Evolutionary conservation across 2,888 invertebrate species (phyloP), one percentile per base, ranked within the genome.

Genomic region (Epsilonema sp.): DNA sequence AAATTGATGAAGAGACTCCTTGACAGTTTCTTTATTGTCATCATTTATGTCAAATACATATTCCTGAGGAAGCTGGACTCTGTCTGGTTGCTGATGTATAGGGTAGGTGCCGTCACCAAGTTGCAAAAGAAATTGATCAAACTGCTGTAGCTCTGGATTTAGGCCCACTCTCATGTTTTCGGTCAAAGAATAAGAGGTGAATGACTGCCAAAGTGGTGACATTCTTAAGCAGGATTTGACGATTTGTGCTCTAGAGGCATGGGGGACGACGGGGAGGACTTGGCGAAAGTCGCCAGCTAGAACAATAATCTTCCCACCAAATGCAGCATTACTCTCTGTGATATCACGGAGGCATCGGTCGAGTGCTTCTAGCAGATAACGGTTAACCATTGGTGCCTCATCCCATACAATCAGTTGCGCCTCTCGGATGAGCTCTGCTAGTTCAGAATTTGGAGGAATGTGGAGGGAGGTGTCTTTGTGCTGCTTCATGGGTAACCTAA

Each of bases 271-370:
- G 1, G 53, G 53, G 2, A 54, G 40, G 8, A 55, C 37, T 42
- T 53, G 53, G 3, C 53, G 21, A 45, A 55, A 53, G 44, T 55
- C 53, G 16, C 53, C 53, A 25, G 47, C 54, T n/a, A 54, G 25
- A 4, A 53, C 26, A 31, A 53, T 43, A 24, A 26, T 23, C 23
- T 50, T 50, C 1, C 51, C 52, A 2, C 45, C 50, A 42, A 52
- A 52, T 4, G 44, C 44, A n/a, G 26, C 4, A 19, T 44, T 22
- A 13, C 8, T 31, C 16, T 13, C 21, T 36, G 25, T 13, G 1
- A 26, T 16, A 3, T 2, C 16, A n/a, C 3, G 24, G 25, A 19
- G 39, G 24, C 16, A 26, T 19, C 20, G 21, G 13, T 53, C 52
- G 2, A 53, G 26, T n/a, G 24, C 37, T 20, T 45, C 52, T 4